Evolutionary conservation across 2,888 invertebrate genomes (phyloP).

Genomic region (Elegia similella): DNA sequence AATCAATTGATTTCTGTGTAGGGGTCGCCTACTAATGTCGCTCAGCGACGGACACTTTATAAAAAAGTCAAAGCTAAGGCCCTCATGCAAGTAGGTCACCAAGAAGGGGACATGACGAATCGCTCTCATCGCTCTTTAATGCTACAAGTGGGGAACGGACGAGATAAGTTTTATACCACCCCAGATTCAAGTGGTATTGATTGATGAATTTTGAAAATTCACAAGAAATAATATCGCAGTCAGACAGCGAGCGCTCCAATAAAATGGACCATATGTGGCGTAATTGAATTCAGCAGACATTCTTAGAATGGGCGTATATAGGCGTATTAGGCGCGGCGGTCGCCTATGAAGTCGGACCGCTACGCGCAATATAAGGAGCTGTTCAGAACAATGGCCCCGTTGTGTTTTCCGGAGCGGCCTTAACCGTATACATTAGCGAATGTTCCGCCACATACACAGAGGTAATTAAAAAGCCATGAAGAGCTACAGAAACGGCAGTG

Average conservation of each 20-base stretch:
- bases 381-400: conserved; percentile 63
- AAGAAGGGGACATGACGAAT: conserved; percentile 68
- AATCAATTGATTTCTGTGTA: conserved; percentile 56
- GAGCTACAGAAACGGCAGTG: conserved; percentile 37
- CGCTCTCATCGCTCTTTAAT: conserved; percentile 64
- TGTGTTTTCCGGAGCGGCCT: conserved; percentile 63
- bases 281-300: conserved; percentile 66
- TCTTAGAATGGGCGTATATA: conserved; percentile 74
- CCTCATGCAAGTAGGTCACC: conserved; percentile 63
- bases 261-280: conserved; percentile 50
- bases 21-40: conserved; percentile 47
- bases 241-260: conserved; percentile 28
- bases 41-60: conserved; percentile 42
- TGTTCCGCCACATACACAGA: conserved; percentile 61
- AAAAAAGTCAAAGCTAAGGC: conserved; percentile 43
- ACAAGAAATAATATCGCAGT: neutral
- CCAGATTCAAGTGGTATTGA: conserved; percentile 44
- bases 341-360: conserved; percentile 67
- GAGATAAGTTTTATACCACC: conserved; percentile 56
- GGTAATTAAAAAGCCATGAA: conserved; percentile 76
- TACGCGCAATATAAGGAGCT: conserved; percentile 71
- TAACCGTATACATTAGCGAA: conserved; percentile 66
- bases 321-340: conserved; percentile 47
- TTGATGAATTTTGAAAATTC: conserved; percentile 46
- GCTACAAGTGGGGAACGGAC: conserved; percentile 54